A percentile compares a stretch with the other conserved stretches of the same genome.
phyloP scores from a whole-genome alignment of 2,113 vertebrate genomes.

The Poecilia latipinna region DNA sequence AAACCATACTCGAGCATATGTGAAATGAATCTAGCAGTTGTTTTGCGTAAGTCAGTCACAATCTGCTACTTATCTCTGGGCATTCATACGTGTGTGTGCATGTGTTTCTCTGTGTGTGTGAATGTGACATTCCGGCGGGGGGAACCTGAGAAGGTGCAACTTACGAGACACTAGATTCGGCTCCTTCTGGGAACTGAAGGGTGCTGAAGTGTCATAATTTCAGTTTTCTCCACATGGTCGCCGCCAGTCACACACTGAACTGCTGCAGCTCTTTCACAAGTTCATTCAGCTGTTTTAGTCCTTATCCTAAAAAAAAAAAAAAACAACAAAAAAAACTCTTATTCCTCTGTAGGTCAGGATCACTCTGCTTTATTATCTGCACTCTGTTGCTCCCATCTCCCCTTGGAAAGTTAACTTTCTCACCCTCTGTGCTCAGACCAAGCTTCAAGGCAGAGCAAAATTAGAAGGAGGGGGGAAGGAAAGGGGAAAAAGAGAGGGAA shows the following conservation, averaged over 20 bases:
- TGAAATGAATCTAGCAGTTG: constrained; percentile 43
- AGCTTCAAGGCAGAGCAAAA: constrained; percentile 47
- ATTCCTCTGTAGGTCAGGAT: constrained; percentile 15
- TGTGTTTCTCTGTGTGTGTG: constrained; percentile 21
- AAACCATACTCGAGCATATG: constrained; percentile 39
- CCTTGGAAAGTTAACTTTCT: constrained; percentile 44
- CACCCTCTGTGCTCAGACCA: constrained; percentile 59
- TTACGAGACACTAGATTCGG: constrained; percentile 68
- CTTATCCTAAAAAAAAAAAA: constrained; percentile 6
- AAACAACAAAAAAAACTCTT: background rate
- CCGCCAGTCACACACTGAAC: constrained; percentile 54
- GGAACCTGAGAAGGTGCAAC: constrained; percentile 76
- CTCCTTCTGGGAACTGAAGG: constrained; percentile 61
- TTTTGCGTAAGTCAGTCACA: constrained; percentile 44
- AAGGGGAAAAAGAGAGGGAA: constrained; percentile 64
- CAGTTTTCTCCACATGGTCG: constrained; percentile 66
- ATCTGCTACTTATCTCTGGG: constrained; percentile 53
- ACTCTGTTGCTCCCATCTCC: constrained; percentile 3
- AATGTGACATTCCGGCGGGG: constrained; percentile 58
- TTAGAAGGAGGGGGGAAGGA: constrained; percentile 32
- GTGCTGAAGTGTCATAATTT: constrained; percentile 73
- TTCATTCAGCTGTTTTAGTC: constrained; percentile 29
- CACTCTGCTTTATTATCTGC: constrained; percentile 2
- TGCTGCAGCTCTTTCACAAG: constrained; percentile 39
- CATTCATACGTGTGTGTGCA: constrained; percentile 19